Evolutionary conservation across 2,888 invertebrate species (phyloP), one percentile per base, ranked within the genome.

Genomic region (Drosophila leonis): DNA sequence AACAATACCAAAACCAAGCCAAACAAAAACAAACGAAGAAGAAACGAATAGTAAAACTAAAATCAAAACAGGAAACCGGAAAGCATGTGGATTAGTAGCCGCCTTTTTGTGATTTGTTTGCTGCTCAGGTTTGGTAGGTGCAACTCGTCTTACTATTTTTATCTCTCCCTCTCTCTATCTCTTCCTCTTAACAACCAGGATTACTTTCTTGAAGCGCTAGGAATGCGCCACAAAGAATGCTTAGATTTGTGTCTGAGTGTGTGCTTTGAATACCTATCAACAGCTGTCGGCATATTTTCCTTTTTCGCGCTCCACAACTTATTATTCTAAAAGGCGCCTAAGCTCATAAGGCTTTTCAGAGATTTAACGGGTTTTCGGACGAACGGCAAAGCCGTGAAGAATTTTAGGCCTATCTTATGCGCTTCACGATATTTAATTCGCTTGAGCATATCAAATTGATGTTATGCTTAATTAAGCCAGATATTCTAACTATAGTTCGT

Each of bases 1-100:
- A 63, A 59, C 29, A 56, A 61, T 44, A 73, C 41, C 37, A 70
- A 61, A 63, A 31, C 8, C 48, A 54, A 37, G 37, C 1, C 10
- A 39, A 52, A 62, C 48, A 44, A 37, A 66, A 63, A 57, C 46
- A 61, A 65, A 61, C 60, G 31, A 64, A 29, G 29, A 51, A 55
- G 33, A 60, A 67, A 60, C 64, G 29, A 65, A 27, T 66, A 71
- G 65, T 68, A 64, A 4, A 71, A 78, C 69, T 78, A 75, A 78
- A 85, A 88, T 66, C 82, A 84, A 82, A 84, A 87, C 90, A 87
- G 72, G 90, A 90, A 85, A 71, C 79, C 87, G 88, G 83, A 88
- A 91, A 92, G 84, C 92, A 93, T 93, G 93, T 92, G 92, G 93
- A 93, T 92, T 92, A 93, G 92, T 91, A 92, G 92, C 89, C 92